A percentile compares a stretch with the other conserved stretches of the same genome.
Evolutionary conservation across 2,888 invertebrate genomes (phyloP).

Genomic region (Craniophora ligustri): DNA sequence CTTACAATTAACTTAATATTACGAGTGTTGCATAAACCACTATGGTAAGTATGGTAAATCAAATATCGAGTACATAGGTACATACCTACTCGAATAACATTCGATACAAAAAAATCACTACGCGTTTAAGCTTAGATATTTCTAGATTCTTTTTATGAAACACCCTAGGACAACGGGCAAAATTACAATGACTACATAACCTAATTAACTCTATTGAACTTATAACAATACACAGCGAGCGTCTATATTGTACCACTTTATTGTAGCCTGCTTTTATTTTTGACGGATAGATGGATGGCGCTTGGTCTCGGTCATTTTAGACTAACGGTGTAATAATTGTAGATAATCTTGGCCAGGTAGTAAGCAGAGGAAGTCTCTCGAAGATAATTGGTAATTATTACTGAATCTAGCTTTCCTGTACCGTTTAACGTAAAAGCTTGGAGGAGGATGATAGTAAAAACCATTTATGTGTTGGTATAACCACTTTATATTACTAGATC

Average conservation of each 20-base stretch:
- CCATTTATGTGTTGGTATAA: too few relatives aligned
- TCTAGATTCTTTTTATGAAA: too few relatives aligned
- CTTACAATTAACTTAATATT: too few relatives aligned
- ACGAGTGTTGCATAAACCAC: too few relatives aligned
- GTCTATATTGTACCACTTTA: neutral
- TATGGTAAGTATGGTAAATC: too few relatives aligned
- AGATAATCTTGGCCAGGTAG: conserved; percentile 6
- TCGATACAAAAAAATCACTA: too few relatives aligned
- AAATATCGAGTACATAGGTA: too few relatives aligned
- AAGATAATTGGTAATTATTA: conserved; percentile 4
- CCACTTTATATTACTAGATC: too few relatives aligned
- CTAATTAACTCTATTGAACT: neutral
- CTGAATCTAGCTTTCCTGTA: neutral
- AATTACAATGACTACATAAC: too few relatives aligned
- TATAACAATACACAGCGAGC: conserved; percentile 22
- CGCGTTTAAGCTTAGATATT: too few relatives aligned
- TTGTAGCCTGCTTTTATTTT: conserved; percentile 16
- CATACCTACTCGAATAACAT: too few relatives aligned
- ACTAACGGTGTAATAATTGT: conserved; percentile 31
- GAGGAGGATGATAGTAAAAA: neutral
- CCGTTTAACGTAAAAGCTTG: neutral
- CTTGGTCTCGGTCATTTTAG: conserved; percentile 7
- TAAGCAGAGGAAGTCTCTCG: neutral
- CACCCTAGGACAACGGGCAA: too few relatives aligned
- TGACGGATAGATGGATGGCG: conserved; percentile 8